Evolutionary conservation across 64 coral and sea anemone species (phyloP).

Genomic region (Stichodactyla mertensii): DNA sequence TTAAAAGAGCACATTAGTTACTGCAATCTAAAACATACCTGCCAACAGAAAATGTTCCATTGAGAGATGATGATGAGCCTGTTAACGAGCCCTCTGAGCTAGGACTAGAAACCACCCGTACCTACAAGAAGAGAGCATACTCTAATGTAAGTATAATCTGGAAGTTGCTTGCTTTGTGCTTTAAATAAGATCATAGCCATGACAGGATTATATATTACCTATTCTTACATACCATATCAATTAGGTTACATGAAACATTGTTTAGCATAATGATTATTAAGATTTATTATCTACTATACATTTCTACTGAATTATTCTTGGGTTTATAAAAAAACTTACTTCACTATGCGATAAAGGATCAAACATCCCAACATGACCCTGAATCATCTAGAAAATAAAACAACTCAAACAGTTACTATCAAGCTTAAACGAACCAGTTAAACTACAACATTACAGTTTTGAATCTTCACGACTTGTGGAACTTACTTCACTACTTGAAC

Average conservation of each 20-base stretch:
- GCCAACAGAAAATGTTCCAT: conserved; percentile 78
- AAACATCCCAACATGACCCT: conserved; percentile 17
- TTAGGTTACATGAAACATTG: too few relatives aligned
- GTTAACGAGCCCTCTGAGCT: conserved; percentile 87
- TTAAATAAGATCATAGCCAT: too few relatives aligned
- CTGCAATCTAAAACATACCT: conserved; percentile 33
- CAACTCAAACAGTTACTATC: too few relatives aligned
- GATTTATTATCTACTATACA: too few relatives aligned
- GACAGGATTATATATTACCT: too few relatives aligned
- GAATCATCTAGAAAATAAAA: conserved; percentile 5
- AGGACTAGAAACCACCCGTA: conserved; percentile 77
- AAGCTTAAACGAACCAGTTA: too few relatives aligned
- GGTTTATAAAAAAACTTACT: conserved; percentile 6
- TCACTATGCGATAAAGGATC: conserved; percentile 83
- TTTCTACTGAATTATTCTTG: not conserved
- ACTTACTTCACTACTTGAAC: conserved; percentile 58
- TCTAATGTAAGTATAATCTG: not conserved
- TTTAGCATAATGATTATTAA: too few relatives aligned
- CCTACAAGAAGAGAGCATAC: conserved; percentile 32
- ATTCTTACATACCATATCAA: too few relatives aligned
- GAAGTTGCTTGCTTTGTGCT: not conserved
- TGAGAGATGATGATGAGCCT: conserved; percentile 80
- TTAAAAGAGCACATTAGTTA: too few relatives aligned
- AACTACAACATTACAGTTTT: too few relatives aligned
- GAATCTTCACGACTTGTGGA: too few relatives aligned